Base-by-base conservation (phyloP, 2,888 invertebrate genomes). In the Leucoma salicis region DNA sequence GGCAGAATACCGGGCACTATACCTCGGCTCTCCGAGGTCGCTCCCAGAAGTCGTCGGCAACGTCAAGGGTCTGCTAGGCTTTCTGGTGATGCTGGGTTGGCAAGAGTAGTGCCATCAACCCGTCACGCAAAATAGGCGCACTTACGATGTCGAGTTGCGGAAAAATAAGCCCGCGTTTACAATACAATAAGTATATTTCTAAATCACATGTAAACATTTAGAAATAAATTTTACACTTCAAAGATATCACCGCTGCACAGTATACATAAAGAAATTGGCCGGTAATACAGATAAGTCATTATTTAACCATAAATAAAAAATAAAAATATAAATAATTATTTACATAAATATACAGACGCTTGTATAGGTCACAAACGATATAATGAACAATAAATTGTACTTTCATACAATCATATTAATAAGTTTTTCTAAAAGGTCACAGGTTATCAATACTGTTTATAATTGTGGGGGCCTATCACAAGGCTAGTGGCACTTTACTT, bases 311-410 rank as follows among this genome's bases (percentile, higher is more conserved):
- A 29, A 16, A 43, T 42, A 46, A 35, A 46, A 39, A 46, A 40
- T 34, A 36, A 47, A 44, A 28, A 25, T 54, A 49, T 45, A 60
- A 57, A 45, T 37, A 53, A 42, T 43, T 63, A 63, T 62, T 57
- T 58, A 57, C 60, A 63, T 44, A 48, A 49, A 61, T 60, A 53
- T 54, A 61, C 59, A 61, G 48, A 35, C 35, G 44, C 46, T 11
- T 2, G 44, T 35, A 34, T 13, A 14, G 12, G 24, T 21, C 44
- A 43, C 37, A 32, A 25, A 13, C 32, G 31, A 25, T 29, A 18
- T 28, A 28, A 41, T 50, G 46, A n/a, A 43, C 48, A 39, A 44
- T 31, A 36, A 34, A 39, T 50, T 53, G 35, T 53, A 49, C 40
- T 52, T 32, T 38, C 8, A n/a, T 11, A 27, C 27, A 10, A 27